Percentiles rank a stretch among this genome's conserved stretches.
These are phyloP conservation scores for Conchocele bisecta DNA, from an alignment of 2,888 invertebrate species.

Conservation along the genomic window DNA sequence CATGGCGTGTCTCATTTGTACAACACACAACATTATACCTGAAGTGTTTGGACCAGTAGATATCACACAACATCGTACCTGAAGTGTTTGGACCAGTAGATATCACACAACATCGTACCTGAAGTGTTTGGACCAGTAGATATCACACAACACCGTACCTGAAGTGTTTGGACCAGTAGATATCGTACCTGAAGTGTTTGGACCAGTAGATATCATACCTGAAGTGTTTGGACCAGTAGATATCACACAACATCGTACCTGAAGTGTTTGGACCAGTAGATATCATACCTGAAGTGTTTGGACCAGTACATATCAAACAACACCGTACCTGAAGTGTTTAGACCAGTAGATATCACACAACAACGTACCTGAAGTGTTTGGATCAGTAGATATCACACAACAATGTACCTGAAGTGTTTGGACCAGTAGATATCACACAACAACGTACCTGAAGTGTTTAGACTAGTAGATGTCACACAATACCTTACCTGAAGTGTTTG, in stretches of 20 bases:
- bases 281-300: background rate
- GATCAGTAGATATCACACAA: background rate
- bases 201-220: conserved; percentile 90
- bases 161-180: background rate
- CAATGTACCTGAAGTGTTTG: conserved; percentile 32
- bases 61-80: conserved; percentile 2
- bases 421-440: background rate
- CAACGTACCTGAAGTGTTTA: background rate
- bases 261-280: conserved; percentile 21
- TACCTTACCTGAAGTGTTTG: background rate
- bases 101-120: background rate
- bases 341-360: too few relatives aligned
- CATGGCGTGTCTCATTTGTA: too few relatives aligned
- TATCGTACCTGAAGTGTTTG: conserved; percentile 62
- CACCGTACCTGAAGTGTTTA: background rate
- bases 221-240: conserved; percentile 85
- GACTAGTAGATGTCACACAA: background rate
- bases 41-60: background rate
- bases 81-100: conserved; percentile 21
- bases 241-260: conserved; percentile 2
- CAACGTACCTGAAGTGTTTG: too few relatives aligned
- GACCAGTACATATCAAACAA: background rate
- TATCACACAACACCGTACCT: background rate
- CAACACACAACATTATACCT: too few relatives aligned
- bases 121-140: background rate